These are phyloP conservation scores for Apomyelois bistriatella DNA, from an alignment of 2,888 invertebrate species.

Conservation along the genomic window DNA sequence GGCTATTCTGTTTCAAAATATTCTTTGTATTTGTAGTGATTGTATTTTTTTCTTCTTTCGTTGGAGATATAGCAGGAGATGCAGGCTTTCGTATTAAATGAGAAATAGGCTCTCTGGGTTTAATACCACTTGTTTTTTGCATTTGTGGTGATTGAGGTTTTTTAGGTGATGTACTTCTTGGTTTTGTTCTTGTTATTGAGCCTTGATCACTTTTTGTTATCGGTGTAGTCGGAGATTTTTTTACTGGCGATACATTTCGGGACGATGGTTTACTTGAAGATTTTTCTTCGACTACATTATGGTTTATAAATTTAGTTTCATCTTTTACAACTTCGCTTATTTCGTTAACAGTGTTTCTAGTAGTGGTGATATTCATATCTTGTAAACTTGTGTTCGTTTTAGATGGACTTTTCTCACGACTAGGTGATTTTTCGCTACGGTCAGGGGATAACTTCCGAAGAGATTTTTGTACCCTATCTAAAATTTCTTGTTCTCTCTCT, in stretches of 20 bases:
- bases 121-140: constrained; percentile 48
- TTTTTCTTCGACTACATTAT: constrained; percentile 37
- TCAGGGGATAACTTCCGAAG: constrained; percentile 63
- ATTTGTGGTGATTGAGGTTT: constrained; percentile 65
- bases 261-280: constrained; percentile 46
- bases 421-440: constrained; percentile 48
- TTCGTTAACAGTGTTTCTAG: constrained; percentile 20
- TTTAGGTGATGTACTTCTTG: constrained; percentile 62
- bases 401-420: constrained; percentile 45
- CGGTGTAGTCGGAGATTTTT: constrained; percentile 38
- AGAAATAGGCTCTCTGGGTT: constrained; percentile 49
- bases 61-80: constrained; percentile 40
- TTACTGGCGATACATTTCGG: constrained; percentile 57
- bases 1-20: constrained; percentile 47
- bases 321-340: constrained; percentile 25
- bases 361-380: constrained; percentile 40
- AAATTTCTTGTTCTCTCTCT: constrained; percentile 61
- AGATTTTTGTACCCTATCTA: constrained; percentile 61
- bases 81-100: constrained; percentile 49
- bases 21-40: constrained; percentile 48
- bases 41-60: constrained; percentile 46
- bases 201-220: constrained; percentile 36
- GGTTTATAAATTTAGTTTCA: constrained; percentile 23
- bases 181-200: constrained; percentile 43
- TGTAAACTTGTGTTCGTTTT: constrained; percentile 49